phyloP scores from a whole-genome alignment of 2,797 vertebrate species.

The Cryptoprocta ferox region DNA sequence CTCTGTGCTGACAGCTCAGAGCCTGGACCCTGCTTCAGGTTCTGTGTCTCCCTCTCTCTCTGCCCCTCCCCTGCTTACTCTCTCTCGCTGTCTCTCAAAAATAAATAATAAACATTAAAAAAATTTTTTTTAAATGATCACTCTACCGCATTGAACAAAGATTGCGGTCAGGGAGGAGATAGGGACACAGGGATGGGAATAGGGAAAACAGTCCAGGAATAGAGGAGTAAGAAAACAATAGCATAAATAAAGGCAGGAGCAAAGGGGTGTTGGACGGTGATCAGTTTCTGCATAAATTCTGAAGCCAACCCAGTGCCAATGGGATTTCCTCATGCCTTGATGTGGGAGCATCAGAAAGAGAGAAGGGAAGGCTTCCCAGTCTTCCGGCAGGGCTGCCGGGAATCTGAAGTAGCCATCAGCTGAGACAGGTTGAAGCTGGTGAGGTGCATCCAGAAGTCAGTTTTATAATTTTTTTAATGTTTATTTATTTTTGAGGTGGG shows the following conservation, averaged over 20 bases:
- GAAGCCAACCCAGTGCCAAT: background rate
- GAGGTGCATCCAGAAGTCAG: rapidly evolving
- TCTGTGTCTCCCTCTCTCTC: too few relatives aligned
- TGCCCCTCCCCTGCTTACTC: too few relatives aligned
- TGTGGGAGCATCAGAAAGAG: background rate
- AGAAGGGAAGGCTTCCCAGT: background rate
- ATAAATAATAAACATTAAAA: too few relatives aligned
- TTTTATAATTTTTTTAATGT: too few relatives aligned
- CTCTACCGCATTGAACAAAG: background rate
- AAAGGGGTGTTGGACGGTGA: background rate
- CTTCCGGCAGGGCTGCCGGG: background rate
- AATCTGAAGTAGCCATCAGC: background rate
- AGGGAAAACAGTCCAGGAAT: background rate
- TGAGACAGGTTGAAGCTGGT: background rate
- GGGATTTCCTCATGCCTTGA: background rate
- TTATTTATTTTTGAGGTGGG: too few relatives aligned
- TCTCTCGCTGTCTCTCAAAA: too few relatives aligned
- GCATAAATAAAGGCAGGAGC: rapidly evolving
- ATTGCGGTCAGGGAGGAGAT: background rate
- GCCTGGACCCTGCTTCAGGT: too few relatives aligned
- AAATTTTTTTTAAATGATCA: background rate
- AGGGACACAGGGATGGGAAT: rapidly evolving
- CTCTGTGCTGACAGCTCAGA: too few relatives aligned
- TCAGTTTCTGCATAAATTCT: background rate
- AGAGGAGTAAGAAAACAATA: background rate